These are phyloP conservation scores for Setophaga petechia DNA, from an alignment of 2,113 vertebrate species.

Conservation along the genomic window DNA sequence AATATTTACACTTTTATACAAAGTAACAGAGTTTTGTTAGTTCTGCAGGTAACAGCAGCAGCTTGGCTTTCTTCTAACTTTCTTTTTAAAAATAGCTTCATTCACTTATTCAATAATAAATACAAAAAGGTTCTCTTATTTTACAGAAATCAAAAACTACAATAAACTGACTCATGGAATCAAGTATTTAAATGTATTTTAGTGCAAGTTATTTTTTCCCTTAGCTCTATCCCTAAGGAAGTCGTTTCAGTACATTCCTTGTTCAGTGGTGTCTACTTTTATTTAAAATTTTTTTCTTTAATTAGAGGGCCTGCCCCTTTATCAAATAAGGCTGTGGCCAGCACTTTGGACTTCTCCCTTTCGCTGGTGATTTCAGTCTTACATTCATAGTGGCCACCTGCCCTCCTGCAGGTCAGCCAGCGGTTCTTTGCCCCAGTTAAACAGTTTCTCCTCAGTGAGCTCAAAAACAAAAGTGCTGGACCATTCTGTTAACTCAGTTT, in stretches of 20 bases:
- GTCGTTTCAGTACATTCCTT: constrained; percentile 99
- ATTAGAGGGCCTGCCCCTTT: constrained; percentile 96
- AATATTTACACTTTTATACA: constrained; percentile 99
- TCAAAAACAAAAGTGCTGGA: constrained; percentile 79
- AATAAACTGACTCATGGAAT: constrained; percentile 99
- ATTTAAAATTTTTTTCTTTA: constrained; percentile 82
- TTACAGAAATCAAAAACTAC: constrained; percentile 97
- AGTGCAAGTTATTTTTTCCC: constrained; percentile 98
- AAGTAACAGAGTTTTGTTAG: constrained; percentile 91
- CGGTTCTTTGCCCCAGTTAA: constrained; percentile 74
- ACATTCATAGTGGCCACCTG: constrained; percentile 83
- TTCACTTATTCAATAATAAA: constrained; percentile 99
- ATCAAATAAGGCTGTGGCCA: constrained; percentile 93
- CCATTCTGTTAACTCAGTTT: constrained; percentile 53
- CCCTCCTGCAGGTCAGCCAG: constrained; percentile 71
- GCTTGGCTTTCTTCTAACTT: constrained; percentile 91
- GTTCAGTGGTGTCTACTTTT: constrained; percentile 99
- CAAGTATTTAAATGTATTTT: constrained; percentile 97
- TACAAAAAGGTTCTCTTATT: constrained; percentile 99
- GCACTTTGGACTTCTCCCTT: constrained; percentile 91
- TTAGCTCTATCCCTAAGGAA: constrained; percentile 95
- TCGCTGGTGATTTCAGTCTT: constrained; percentile 96
- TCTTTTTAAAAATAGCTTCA: constrained; percentile 97
- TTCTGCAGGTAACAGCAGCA: constrained; percentile 92
- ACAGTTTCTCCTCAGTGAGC: constrained; percentile 79